Percentiles rank a stretch among this genome's conserved stretches.
Evolutionary conservation across 2,113 vertebrate genomes (phyloP).

Genomic region (Setophaga coronata): DNA sequence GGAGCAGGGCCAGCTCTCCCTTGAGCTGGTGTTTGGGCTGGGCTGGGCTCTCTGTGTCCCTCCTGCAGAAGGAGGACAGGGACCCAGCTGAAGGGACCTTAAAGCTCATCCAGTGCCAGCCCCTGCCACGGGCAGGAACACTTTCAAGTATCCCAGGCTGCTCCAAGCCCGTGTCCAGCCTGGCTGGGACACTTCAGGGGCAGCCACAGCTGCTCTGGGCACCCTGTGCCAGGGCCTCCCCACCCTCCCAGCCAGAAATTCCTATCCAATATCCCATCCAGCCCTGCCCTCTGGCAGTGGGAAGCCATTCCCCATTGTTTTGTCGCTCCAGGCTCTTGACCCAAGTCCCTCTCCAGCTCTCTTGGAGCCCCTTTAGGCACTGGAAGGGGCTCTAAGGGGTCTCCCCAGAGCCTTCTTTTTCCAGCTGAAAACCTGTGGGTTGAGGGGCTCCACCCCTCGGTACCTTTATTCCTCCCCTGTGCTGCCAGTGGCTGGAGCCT

Average conservation of each 20-base stretch:
- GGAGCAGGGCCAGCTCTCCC: background rate
- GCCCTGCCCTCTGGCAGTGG: background rate
- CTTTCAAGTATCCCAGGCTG: rapidly evolving
- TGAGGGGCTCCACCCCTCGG: background rate
- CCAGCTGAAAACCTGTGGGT: background rate
- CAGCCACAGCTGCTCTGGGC: background rate
- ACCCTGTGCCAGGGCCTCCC: background rate
- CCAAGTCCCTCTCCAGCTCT: background rate
- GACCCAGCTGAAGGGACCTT: background rate
- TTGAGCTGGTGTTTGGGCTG: background rate
- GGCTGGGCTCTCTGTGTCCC: background rate
- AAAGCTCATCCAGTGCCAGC: background rate
- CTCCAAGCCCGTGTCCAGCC: background rate
- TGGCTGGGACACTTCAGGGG: background rate
- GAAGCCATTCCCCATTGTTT: rapidly evolving
- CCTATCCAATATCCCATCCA: background rate
- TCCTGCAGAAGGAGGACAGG: background rate
- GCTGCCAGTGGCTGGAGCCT: background rate
- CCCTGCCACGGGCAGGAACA: background rate
- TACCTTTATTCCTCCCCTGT: background rate
- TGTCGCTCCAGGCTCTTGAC: background rate
- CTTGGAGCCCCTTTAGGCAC: background rate
- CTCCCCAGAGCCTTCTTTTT: background rate
- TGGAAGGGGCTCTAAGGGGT: background rate
- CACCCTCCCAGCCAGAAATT: background rate